Conservation (phyloP, 2,113 vertebrate genomes). For the Saccopteryx bilineata region DNA sequence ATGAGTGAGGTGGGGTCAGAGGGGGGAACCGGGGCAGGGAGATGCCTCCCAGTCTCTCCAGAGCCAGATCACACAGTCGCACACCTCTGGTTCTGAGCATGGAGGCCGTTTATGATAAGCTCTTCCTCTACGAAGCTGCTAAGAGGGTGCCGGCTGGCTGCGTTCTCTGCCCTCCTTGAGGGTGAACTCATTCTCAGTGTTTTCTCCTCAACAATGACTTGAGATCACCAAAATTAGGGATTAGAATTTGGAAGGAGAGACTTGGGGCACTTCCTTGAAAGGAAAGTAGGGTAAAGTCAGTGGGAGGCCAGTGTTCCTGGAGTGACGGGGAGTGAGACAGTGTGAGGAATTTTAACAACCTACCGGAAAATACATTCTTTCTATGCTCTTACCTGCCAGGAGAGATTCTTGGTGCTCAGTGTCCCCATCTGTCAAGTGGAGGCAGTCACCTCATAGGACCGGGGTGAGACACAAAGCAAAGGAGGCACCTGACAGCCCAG, state of each 20-base stretch:
- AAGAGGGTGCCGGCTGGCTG: accelerated
- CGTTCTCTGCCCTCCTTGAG: not conserved
- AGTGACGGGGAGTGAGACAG: not conserved
- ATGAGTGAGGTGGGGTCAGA: not conserved
- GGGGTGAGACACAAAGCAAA: not conserved
- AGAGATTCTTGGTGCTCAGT: not conserved
- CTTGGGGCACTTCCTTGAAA: not conserved
- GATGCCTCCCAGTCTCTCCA: not conserved
- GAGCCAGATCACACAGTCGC: not conserved
- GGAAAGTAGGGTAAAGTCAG: not conserved
- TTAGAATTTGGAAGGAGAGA: not conserved
- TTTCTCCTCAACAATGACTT: slow-evolving; percentile 7
- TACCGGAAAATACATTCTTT: not conserved
- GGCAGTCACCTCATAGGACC: not conserved
- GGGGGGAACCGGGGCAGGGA: not conserved
- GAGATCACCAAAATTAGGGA: not conserved
- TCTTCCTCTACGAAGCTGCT: not conserved
- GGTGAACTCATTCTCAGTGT: not conserved
- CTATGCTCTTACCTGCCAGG: not conserved
- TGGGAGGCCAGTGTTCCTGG: not conserved
- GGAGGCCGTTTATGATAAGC: not conserved
- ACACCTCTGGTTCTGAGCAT: not conserved
- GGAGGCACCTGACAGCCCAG: not conserved
- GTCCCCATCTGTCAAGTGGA: not conserved
- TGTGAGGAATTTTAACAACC: not conserved